Conservation (phyloP, 2,797 vertebrate species). For the Enteromius afrohamiltoni region DNA sequence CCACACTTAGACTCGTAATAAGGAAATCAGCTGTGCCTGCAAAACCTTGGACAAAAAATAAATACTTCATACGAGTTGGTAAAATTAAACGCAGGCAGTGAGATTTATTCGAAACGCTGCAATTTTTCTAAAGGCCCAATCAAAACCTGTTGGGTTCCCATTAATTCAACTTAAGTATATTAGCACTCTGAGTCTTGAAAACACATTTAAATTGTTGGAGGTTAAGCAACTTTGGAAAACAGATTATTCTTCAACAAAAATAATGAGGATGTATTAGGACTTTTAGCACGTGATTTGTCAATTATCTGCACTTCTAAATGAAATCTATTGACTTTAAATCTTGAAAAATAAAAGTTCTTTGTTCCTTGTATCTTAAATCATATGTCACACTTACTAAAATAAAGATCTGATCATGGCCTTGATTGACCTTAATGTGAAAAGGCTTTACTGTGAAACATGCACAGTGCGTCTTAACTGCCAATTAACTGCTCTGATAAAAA, state of each 20-base stretch:
- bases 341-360: background rate
- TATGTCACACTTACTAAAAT: background rate
- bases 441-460: background rate
- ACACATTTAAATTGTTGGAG: constrained; percentile 1
- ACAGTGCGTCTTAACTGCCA: background rate
- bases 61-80: constrained; percentile 14
- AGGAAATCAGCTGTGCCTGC: constrained; percentile 51
- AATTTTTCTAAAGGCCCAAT: background rate
- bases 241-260: background rate
- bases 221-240: background rate
- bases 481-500: background rate
- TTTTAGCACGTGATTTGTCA: background rate
- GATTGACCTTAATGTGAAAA: background rate
- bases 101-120: background rate
- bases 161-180: constrained; percentile 1
- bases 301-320: background rate
- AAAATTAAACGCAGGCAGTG: constrained; percentile 27
- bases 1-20: constrained; percentile 47
- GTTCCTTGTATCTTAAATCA: background rate
- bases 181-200: background rate
- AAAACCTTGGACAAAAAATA: constrained; percentile 42
- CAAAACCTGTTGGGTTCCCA: background rate
- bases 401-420: background rate
- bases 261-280: background rate
- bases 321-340: background rate